phyloP scores from a whole-genome alignment of 2,113 vertebrate species.

The Garra rufa region DNA sequence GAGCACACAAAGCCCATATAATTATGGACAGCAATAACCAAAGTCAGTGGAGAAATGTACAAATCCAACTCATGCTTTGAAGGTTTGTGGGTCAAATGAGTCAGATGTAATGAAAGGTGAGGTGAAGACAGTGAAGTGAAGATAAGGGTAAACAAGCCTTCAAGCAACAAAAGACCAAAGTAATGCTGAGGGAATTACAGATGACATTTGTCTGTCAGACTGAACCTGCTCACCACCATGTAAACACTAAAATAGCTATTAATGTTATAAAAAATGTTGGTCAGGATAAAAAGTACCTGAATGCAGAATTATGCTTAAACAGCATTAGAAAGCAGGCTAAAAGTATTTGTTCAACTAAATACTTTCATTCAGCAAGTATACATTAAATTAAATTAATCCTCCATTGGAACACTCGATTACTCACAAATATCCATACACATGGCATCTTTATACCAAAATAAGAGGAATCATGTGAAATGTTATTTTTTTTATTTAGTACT shows the following conservation, averaged over 20 bases:
- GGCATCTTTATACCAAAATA: too few relatives aligned
- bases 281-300: background rate
- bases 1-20: background rate
- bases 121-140: slow-evolving; percentile 26
- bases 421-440: background rate
- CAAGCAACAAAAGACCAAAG: background rate
- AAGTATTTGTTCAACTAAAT: background rate
- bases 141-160: background rate
- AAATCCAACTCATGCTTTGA: slow-evolving; percentile 28
- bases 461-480: too few relatives aligned
- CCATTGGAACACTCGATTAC: background rate
- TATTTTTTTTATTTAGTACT: too few relatives aligned
- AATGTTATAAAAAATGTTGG: background rate
- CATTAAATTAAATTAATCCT: background rate
- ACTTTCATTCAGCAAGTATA: background rate
- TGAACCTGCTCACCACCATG: background rate
- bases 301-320: too few relatives aligned
- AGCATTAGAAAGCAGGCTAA: too few relatives aligned
- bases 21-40: background rate
- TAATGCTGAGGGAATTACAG: background rate
- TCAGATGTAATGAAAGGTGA: slow-evolving; percentile 32
- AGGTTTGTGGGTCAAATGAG: slow-evolving; percentile 11
- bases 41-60: background rate
- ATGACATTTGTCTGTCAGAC: background rate
- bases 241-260: background rate